phyloP scores from a whole-genome alignment of 2,113 vertebrate species.

The Dicaeum eximium region DNA sequence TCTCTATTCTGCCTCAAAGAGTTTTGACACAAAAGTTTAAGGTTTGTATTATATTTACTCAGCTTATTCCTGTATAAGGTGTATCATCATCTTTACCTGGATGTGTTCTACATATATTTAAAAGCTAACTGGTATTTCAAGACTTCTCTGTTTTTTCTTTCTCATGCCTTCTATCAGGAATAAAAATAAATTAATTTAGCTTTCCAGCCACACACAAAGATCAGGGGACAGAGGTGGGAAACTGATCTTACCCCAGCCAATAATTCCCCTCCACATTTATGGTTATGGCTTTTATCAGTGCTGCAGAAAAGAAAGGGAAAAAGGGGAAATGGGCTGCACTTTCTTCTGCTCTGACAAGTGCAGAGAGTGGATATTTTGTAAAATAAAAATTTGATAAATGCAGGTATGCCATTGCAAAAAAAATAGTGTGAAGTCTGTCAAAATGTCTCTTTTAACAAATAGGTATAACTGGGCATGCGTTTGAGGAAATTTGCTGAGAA shows the following conservation, averaged over 20 bases:
- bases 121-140: not conserved
- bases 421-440: not conserved
- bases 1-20: not conserved
- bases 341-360: not conserved
- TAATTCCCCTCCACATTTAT: not conserved
- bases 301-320: not conserved
- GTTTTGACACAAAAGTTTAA: not conserved
- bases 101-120: fast-evolving
- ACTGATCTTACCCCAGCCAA: not conserved
- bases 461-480: not conserved
- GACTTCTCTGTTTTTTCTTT: not conserved
- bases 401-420: fast-evolving
- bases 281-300: not conserved
- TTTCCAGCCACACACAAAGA: not conserved
- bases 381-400: not conserved
- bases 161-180: not conserved
- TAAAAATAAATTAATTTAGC: not conserved
- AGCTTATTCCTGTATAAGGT: fast-evolving
- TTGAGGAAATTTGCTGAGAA: not conserved
- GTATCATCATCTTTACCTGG: not conserved
- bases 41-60: not conserved
- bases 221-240: not conserved
- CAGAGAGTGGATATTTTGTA: not conserved
- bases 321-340: not conserved
- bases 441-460: not conserved